Evolutionary conservation across 92 coral and sea anemone genomes (phyloP), one percentile per base, ranked within the genome.

Genomic region (Pocillopora meandrina): DNA sequence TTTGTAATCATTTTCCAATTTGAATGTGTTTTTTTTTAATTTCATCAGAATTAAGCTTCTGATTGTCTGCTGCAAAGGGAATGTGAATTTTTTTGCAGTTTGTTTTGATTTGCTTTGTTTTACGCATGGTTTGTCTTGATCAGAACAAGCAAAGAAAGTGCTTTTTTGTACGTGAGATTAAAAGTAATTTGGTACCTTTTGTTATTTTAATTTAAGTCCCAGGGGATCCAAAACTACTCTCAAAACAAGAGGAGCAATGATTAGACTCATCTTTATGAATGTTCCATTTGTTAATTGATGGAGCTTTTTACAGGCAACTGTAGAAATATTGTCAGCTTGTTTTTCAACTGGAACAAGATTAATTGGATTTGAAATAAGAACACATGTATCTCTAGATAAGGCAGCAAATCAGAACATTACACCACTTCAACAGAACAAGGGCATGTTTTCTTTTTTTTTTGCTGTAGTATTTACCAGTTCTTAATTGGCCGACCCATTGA

Each of bases 401-500:
- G 16, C 16, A 65, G 12, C 36, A 69, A 67, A 23, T 59, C 63
- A 12, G 42, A 12, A 6, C 49, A 16, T 10, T 69, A 49, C 11
- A 13, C 26, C 21, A 56, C 65, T 2, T 75, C 12, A 77, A 57
- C 6, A 42, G 42, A 42, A 78, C 63, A 76, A 60, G 80, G n/a
- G 72, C 82, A 63, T 34, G 62, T 56, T 19, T 58, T 47, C 63
- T 16, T 33, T 35, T 58, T 9, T 56, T 63, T 56, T 67, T 55
- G 34, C 14, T 57, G 68, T 33, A 71, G 52, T 42, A 42, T 42
- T 58, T 81, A 33, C 60, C 52, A 83, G 55, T 19, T 55, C 18
- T 73, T 74, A 83, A 74, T 73, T 83, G 71, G 62, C 66, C n/a
- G 20, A 23, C 62, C 74, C 34, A 55, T 49, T 83, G 72, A 74